These are phyloP conservation scores for Grapholita molesta DNA, from an alignment of 1,140 invertebrate genomes.

Conservation along the genomic window DNA sequence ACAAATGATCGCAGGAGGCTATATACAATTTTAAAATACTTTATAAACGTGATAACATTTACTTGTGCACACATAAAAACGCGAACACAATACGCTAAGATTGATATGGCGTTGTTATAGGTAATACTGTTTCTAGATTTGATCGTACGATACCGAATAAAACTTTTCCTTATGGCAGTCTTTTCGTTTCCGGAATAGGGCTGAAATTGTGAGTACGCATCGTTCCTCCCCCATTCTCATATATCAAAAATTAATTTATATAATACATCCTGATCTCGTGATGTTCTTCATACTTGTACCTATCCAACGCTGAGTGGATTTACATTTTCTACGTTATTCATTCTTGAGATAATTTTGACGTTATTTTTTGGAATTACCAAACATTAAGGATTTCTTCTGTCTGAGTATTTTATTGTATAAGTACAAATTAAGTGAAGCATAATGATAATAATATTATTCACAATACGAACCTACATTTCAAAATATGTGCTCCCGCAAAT, in stretches of 20 bases:
- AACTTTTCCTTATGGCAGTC: not conserved
- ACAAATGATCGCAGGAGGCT: too few relatives aligned
- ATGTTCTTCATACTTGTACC: constrained; percentile 6
- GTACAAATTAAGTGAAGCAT: too few relatives aligned
- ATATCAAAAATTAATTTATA: constrained; percentile 18
- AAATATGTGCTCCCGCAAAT: too few relatives aligned
- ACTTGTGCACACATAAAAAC: too few relatives aligned
- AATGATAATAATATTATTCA: too few relatives aligned
- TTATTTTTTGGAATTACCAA: not conserved
- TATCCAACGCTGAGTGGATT: constrained; percentile 6
- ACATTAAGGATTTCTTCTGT: not conserved
- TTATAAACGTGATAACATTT: too few relatives aligned
- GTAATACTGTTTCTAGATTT: not conserved
- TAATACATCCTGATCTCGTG: constrained; percentile 16
- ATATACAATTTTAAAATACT: too few relatives aligned
- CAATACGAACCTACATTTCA: too few relatives aligned
- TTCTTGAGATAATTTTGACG: not conserved
- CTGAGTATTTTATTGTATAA: too few relatives aligned
- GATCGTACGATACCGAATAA: not conserved
- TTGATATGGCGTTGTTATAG: too few relatives aligned
- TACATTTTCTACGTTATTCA: not conserved
- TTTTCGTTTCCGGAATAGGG: not conserved
- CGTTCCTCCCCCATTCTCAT: not conserved
- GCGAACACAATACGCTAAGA: too few relatives aligned
- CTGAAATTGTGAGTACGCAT: not conserved